Evolutionary conservation across 2,113 vertebrate species (phyloP).

Genomic region (Cryptomyrus ogoouensis): DNA sequence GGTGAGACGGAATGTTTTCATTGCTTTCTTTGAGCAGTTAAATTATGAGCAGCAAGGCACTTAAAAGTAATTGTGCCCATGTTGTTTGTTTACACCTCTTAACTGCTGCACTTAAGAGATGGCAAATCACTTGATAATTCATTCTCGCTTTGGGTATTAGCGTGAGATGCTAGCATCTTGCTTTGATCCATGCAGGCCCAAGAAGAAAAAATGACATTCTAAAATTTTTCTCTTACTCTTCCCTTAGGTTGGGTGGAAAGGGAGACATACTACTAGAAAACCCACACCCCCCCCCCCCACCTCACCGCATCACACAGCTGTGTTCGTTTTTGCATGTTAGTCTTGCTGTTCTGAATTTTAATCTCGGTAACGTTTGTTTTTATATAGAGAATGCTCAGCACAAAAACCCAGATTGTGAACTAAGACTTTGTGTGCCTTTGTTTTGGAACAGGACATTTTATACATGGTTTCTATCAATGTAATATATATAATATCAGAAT

Average conservation of each 20-base stretch:
- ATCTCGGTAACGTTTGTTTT: slow-evolving; percentile 62
- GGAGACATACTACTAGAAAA: slow-evolving; percentile 77
- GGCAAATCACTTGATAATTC: background rate
- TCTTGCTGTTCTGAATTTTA: slow-evolving; percentile 71
- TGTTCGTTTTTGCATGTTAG: slow-evolving; percentile 64
- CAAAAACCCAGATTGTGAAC: slow-evolving; percentile 61
- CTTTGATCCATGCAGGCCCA: background rate
- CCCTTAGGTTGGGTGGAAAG: slow-evolving; percentile 73
- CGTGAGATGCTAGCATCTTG: background rate
- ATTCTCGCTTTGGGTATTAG: background rate
- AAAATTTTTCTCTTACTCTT: slow-evolving; percentile 22
- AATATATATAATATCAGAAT: slow-evolving; percentile 47
- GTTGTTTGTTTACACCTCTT: background rate
- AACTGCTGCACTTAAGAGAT: background rate
- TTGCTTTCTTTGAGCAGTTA: background rate
- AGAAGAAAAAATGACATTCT: background rate
- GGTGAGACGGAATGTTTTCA: slow-evolving; percentile 49
- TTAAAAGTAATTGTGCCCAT: background rate
- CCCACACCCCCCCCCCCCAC: slow-evolving; percentile 42
- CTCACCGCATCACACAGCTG: slow-evolving; percentile 43
- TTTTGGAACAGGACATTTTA: slow-evolving; percentile 66
- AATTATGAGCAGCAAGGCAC: too few species aligned
- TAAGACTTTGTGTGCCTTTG: slow-evolving; percentile 72
- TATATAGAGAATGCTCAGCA: slow-evolving; percentile 70
- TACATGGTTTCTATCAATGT: slow-evolving; percentile 73